phyloP scores from a whole-genome alignment of 1,140 invertebrate species.

The Euglossa dilemma region DNA sequence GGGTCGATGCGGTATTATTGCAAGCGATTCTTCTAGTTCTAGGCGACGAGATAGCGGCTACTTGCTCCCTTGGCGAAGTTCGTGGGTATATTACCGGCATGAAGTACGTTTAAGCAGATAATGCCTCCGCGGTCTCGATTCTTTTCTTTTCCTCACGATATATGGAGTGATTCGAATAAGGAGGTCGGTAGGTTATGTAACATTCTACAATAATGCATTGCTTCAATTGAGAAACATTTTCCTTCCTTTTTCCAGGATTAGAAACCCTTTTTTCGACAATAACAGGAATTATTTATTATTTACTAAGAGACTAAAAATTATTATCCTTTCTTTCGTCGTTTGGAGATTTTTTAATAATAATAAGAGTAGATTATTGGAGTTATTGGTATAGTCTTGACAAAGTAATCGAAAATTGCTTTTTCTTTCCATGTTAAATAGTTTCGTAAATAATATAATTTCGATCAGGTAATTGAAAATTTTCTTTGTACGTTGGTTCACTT shows the following conservation, averaged over 20 bases:
- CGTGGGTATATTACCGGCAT: conserved; percentile 1
- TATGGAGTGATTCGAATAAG: neutral
- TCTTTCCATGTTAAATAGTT: no score
- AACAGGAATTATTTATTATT: no score
- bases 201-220: neutral
- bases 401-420: no score
- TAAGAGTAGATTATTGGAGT: no score
- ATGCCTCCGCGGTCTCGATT: neutral
- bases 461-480: no score
- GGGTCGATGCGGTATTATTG: conserved; percentile 1
- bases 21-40: neutral
- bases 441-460: no score
- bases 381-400: no score
- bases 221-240: neutral
- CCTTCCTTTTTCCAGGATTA: neutral
- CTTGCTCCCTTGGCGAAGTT: neutral
- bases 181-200: neutral
- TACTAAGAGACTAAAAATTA: no score
- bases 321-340: no score
- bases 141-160: neutral
- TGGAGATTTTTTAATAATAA: no score
- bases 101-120: conserved; percentile 16
- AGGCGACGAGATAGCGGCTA: neutral
- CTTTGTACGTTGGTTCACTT: no score
- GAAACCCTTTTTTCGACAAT: no score